Evolutionary conservation across 1,140 invertebrate genomes (phyloP), one percentile per base, ranked within the genome.

Genomic region (Tenebrio molitor): DNA sequence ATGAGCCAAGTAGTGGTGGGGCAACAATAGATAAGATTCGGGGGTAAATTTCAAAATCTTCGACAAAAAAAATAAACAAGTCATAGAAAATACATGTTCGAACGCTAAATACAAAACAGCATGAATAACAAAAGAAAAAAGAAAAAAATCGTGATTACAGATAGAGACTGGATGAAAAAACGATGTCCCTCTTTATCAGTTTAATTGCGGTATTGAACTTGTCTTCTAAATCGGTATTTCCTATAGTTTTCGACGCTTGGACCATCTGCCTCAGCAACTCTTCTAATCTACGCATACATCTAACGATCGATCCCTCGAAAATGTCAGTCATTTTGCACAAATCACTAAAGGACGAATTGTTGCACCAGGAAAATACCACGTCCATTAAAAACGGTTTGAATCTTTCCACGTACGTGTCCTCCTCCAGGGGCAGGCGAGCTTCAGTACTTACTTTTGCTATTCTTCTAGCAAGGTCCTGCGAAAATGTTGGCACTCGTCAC

Each of bases 221-320:
- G 77, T 94, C 93, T 86, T 99, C 97, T 70, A 99, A 86, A 75
- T 98, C 96, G 8, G 92, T 92, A 81, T 98, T 99, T 10, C 97
- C 97, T 74, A 99, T 99, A 76, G 94, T 96, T 86, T 98, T 99
- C 0, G 97, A 92, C 16, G 97, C 97, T 85, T 98, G 95, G 74
- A 93, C 92, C 85, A 99, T 91, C 85, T 99, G 97, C 68, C 97
- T 86, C 10, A 99, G 83, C 1, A 99, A 88, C 85, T 99, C 98
- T 85, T 99, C 98, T 34, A 99, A 85, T 21, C 97, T 89, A 73
- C 98, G 89, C 93, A 99, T 97, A 80, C 95, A 97, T 15, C 98
- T 88, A 81, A 99, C 99, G 77, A 99, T 99, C 65, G 95, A 98
- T 66, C 97, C 98, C 92, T 99, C 98, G 87, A 98, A 99, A 65